Base-by-base conservation (phyloP, 2,797 vertebrate genomes). In the Euthynnus affinis region DNA sequence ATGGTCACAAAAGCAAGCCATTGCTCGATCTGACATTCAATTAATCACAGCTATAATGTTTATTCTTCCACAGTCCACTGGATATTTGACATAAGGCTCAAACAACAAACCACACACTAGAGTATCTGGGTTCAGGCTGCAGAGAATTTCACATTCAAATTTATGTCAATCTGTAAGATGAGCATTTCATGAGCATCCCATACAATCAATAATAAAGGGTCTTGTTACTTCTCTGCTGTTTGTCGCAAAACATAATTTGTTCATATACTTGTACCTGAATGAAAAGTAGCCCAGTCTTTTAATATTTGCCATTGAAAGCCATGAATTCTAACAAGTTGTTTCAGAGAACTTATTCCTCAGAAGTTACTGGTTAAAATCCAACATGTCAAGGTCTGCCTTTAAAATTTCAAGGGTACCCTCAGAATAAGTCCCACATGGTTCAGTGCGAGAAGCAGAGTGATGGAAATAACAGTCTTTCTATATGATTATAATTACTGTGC, bases 341-440 rank as follows among this genome's bases (percentile, higher is more conserved):
- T 66, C 6, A 44, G n/a, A 9, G 0, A 55, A 70, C 59, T 75
- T 82, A 63, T 60, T 32, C 18, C 15, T 37, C 9, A 15, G 52
- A 64, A 46, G 15, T 64, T 60, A 57, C 20, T 23, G 8, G 27
- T 52, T 53, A 56, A 67, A 80, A 63, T 52, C 61, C 40, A 74
- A 12, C n/a, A 52, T 70, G 29, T 69, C 61, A 85, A 34, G 55
- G 64, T 81, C 27, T 57, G 61, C 40, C 37, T 81, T 82, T 71
- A 69, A 17, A 46, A 23, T 76, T 22, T 80, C 60, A 84, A 81
- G 44, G 65, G 32, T 63, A 40, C 34, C 32, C 3, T 62, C 18
- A 29, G 29, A 73, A 61, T 68, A 69, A 79, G 72, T 80, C 64
- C 55, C 48, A 67, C 9, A 17, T 55, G 79, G 51, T 60, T 79